Conservation (phyloP, 2,888 invertebrate species). For the Drosophila nigritarsus region DNA sequence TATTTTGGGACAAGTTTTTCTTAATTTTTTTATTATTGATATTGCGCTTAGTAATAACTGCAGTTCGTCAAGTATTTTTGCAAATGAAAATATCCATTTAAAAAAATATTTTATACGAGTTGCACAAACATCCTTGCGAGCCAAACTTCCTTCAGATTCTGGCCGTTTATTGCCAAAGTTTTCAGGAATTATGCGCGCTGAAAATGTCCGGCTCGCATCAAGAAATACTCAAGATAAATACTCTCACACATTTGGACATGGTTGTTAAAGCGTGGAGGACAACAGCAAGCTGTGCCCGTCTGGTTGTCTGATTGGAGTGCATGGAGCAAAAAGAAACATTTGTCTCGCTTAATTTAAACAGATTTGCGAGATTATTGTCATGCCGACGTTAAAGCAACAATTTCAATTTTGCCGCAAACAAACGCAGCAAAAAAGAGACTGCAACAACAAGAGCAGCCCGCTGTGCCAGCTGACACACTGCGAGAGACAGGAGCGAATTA, state of each 20-base stretch:
- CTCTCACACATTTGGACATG: slow-evolving; percentile 53
- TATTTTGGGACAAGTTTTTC: too few relatives aligned
- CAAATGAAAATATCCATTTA: not conserved
- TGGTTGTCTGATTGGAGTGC: slow-evolving; percentile 53
- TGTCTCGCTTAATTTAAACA: slow-evolving; percentile 83
- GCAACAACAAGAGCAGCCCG: slow-evolving; percentile 16
- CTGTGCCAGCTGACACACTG: slow-evolving; percentile 57
- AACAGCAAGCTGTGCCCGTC: slow-evolving; percentile 25
- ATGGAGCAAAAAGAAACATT: slow-evolving; percentile 71
- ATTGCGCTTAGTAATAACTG: not conserved
- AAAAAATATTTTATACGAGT: not conserved
- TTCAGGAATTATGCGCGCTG: slow-evolving; percentile 31
- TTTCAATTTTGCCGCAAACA: slow-evolving; percentile 70
- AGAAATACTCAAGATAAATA: slow-evolving; percentile 50
- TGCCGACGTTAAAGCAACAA: slow-evolving; percentile 81
- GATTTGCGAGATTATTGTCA: slow-evolving; percentile 83
- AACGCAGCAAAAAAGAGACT: slow-evolving; percentile 6
- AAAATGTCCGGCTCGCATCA: slow-evolving; percentile 36
- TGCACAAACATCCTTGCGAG: not conserved
- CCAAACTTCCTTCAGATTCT: not conserved
- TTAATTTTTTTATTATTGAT: not conserved
- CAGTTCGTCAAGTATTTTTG: not conserved
- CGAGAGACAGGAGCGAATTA: slow-evolving; percentile 61
- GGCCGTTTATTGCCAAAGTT: slow-evolving; percentile 9
- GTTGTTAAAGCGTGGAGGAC: slow-evolving; percentile 33